Percentiles rank a stretch among this genome's conserved stretches.
These are phyloP conservation scores for Danio aesculapii DNA, from an alignment of 2,797 vertebrate species.

Conservation along the genomic window DNA sequence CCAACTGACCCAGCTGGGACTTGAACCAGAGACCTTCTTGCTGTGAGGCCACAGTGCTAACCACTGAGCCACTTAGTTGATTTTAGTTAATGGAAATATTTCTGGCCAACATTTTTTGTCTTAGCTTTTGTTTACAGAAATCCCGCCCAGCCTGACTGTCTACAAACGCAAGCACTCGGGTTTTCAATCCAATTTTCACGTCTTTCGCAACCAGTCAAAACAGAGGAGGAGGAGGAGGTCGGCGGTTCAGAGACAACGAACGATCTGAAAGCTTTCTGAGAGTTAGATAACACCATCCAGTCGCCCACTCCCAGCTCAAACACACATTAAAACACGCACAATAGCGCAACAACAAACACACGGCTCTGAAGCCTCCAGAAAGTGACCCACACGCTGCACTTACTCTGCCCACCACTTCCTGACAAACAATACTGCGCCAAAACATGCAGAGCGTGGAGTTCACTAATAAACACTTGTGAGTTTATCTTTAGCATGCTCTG, in stretches of 20 bases:
- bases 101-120: too few relatives aligned
- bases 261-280: conserved; percentile 29
- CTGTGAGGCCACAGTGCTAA: too few relatives aligned
- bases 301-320: conserved; percentile 2
- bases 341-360: conserved; percentile 11
- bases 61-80: too few relatives aligned
- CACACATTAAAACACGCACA: not conserved
- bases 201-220: conserved; percentile 41
- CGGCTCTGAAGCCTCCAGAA: not conserved
- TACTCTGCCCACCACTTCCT: conserved; percentile 23
- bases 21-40: too few relatives aligned
- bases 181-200: conserved; percentile 1
- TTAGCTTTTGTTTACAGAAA: too few relatives aligned
- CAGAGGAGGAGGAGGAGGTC: conserved; percentile 9
- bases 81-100: too few relatives aligned
- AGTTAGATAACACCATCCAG: conserved; percentile 30
- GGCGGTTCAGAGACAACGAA: conserved; percentile 31
- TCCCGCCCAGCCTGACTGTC: not conserved
- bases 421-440: conserved; percentile 22
- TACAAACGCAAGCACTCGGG: not conserved
- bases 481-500: not conserved
- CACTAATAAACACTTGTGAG: conserved; percentile 26
- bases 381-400: not conserved
- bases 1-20: too few relatives aligned
- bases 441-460: not conserved